Base-by-base conservation (phyloP, 2,797 vertebrate species). In the Oophaga sylvatica region DNA sequence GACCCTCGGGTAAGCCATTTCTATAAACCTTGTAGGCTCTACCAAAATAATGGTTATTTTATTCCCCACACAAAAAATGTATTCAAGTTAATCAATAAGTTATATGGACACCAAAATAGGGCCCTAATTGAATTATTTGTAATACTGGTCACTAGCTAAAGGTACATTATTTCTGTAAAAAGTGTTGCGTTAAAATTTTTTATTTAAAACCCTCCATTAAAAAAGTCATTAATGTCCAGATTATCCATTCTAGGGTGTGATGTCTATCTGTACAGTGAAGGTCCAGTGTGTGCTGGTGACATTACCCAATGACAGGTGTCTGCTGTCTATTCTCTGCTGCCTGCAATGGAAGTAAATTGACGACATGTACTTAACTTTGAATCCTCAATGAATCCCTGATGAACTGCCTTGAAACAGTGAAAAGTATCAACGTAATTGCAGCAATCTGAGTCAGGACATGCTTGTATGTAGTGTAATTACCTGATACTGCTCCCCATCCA, bases 401-500 rank as follows among this genome's bases (percentile, higher is more conserved):
- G 85, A 87, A 63, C 78, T 53, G 53, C 79, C 67, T 81, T 60
- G 71, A 81, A 81, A 60, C 79, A 87, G 63, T 59, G 73, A 77
- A 77, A 77, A 77, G 41, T 81, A 80, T 81, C 29, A 79, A 63
- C 22, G 68, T 87, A 87, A 87, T 87, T 87, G 85, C 67, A 63
- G 67, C 79, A 63, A n/a, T 85, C 60, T 7, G 63, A 87, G 78
- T 87, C 85, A 87, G 75, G 79, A 87, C 85, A 87, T 81, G 85
- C 85, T 87, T 87, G 78, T 80, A 87, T 87, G 85, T 87, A 29
- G 79, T 87, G 85, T 87, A 87, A 87, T 87, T 87, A 87, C 85
- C 78, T 81, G 85, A 81, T 87, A 87, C 67, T 71, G 78, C 75
- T 87, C 85, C 85, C 85, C 35, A 80, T 87, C 78, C 85, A 87